Conservation (phyloP, 2,888 invertebrate species). For the Chaetogeoica ovagalla region DNA sequence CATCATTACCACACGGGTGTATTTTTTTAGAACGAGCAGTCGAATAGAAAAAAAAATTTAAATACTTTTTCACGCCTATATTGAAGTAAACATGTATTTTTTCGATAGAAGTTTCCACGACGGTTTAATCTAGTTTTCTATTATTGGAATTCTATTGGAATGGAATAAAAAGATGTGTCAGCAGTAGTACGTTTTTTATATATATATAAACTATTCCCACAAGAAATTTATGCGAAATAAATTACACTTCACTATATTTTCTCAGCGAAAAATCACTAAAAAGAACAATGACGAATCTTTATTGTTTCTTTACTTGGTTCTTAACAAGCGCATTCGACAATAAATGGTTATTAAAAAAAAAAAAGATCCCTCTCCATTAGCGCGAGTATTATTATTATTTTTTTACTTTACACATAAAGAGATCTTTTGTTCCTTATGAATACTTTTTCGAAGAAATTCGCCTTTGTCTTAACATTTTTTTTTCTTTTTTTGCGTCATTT, state of each 20-base stretch:
- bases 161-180: background rate
- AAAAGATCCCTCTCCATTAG: constrained; percentile 45
- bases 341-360: constrained; percentile 45
- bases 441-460: constrained; percentile 41
- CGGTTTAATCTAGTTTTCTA: background rate
- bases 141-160: constrained; percentile 12
- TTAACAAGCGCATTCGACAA: constrained; percentile 37
- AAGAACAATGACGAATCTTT: constrained; percentile 32
- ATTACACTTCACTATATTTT: constrained; percentile 26
- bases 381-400: constrained; percentile 44
- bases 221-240: constrained; percentile 25
- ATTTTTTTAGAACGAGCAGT: background rate
- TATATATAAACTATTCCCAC: constrained; percentile 9
- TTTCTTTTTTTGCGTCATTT: constrained; percentile 38
- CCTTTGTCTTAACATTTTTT: constrained; percentile 38
- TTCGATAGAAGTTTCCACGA: background rate
- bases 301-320: constrained; percentile 32
- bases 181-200: background rate
- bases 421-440: constrained; percentile 42
- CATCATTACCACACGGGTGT: too few species aligned
- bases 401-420: constrained; percentile 37
- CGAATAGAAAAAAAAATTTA: background rate
- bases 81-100: background rate
- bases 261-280: constrained; percentile 22
- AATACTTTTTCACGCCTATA: background rate